Percentiles rank a stretch among this genome's conserved stretches.
These are phyloP conservation scores for Lycocerus yunnanus DNA, from an alignment of 2,888 invertebrate species.

Conservation along the genomic window DNA sequence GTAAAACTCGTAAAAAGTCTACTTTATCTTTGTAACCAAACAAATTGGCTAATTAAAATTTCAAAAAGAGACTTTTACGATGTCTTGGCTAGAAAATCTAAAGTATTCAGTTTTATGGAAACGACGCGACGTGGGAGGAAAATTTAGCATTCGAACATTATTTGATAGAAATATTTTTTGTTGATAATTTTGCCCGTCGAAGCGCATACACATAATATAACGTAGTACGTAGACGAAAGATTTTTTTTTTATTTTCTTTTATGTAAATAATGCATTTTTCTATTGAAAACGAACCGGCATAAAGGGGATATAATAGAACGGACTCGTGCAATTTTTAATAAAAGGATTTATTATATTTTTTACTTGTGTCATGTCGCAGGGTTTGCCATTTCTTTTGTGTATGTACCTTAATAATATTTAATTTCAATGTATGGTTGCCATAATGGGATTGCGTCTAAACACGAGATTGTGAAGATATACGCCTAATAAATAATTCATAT, in stretches of 20 bases:
- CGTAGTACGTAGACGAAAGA: background rate
- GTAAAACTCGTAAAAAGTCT: background rate
- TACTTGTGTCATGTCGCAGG: background rate
- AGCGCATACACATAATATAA: too few species aligned
- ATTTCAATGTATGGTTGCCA: background rate
- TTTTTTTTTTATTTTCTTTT: background rate
- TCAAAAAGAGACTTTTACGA: background rate
- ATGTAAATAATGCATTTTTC: background rate
- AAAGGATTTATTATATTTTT: background rate
- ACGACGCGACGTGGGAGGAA: background rate
- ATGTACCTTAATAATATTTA: background rate
- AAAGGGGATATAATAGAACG: background rate
- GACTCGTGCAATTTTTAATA: background rate
- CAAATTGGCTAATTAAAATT: background rate
- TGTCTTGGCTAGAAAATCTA: background rate
- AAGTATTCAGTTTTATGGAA: background rate
- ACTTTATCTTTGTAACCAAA: background rate
- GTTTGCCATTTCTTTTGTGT: background rate
- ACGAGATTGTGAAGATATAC: constrained; percentile 2
- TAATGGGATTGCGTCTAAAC: background rate
- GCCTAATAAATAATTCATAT: constrained; percentile 8
- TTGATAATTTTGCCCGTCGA: background rate
- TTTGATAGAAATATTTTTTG: background rate
- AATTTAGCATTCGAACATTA: background rate
- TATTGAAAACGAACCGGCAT: background rate